These are phyloP conservation scores for Hydrophis major DNA, from an alignment of 2,797 vertebrate species.

Conservation along the genomic window DNA sequence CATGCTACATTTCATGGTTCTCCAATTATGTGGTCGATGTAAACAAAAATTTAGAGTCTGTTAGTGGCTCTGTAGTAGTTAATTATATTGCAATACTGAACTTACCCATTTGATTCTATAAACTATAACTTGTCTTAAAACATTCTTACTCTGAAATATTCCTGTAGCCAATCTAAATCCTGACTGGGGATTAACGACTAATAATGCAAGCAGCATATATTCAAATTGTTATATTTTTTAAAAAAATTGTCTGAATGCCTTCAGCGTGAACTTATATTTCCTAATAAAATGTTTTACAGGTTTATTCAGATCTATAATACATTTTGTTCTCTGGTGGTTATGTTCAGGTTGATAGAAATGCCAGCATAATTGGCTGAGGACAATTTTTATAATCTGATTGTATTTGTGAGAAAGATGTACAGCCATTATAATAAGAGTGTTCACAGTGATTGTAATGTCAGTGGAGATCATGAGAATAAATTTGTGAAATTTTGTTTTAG, in stretches of 20 bases:
- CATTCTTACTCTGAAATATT: background rate
- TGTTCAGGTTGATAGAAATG: background rate
- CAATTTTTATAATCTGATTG: conserved; percentile 50
- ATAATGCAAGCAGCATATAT: conserved; percentile 18
- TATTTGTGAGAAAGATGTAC: conserved; percentile 47
- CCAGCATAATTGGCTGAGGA: background rate
- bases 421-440: conserved; percentile 57
- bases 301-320: background rate
- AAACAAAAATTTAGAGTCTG: background rate
- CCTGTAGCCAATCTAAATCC: background rate
- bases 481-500: conserved; percentile 64
- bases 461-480: conserved; percentile 67
- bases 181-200: background rate
- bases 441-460: conserved; percentile 59
- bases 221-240: background rate
- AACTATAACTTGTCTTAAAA: background rate
- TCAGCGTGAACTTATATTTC: background rate
- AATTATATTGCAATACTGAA: background rate
- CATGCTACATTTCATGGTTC: background rate
- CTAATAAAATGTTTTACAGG: background rate
- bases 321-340: background rate
- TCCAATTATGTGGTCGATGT: background rate
- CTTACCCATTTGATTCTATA: background rate
- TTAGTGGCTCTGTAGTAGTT: background rate
- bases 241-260: background rate